Conservation (phyloP, 2,888 invertebrate species). For the Crematogaster levior region DNA sequence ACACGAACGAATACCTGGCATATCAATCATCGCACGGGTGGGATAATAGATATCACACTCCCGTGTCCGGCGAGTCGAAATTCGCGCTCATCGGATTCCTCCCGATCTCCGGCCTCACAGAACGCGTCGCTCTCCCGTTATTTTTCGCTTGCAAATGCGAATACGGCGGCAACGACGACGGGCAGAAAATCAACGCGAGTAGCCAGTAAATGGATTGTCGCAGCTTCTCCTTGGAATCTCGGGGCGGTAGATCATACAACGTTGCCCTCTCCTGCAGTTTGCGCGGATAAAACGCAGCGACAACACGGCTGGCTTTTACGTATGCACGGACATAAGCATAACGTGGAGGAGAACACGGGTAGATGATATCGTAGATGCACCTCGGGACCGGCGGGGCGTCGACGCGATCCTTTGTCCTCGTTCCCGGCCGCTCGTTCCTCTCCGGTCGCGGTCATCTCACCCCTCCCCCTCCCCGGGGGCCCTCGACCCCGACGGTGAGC, state of each 20-base stretch:
- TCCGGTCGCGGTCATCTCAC: constrained; percentile 66
- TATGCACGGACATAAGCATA: constrained; percentile 82
- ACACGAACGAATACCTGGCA: not conserved
- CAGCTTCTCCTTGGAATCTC: constrained; percentile 68
- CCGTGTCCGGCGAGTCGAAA: not conserved
- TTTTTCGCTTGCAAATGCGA: constrained; percentile 8
- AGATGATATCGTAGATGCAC: constrained; percentile 84
- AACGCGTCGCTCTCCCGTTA: not conserved
- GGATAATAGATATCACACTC: constrained; percentile 20
- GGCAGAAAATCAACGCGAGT: constrained; percentile 16
- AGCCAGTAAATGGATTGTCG: constrained; percentile 48
- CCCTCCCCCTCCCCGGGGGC: constrained; percentile 73
- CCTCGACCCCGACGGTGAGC: constrained; percentile 70
- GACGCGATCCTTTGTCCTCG: constrained; percentile 81
- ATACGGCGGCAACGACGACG: not conserved
- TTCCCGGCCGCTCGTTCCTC: constrained; percentile 77
- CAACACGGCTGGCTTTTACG: constrained; percentile 71
- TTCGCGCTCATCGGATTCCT: not conserved
- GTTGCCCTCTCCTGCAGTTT: constrained; percentile 64
- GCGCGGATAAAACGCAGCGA: constrained; percentile 68
- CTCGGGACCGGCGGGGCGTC: constrained; percentile 82
- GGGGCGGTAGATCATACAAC: constrained; percentile 68
- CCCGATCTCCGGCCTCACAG: not conserved
- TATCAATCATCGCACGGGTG: constrained; percentile 16
- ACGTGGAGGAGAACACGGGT: constrained; percentile 82